Conservation (phyloP, 1,140 invertebrate species). For the Drosophila malerkotliana region DNA sequence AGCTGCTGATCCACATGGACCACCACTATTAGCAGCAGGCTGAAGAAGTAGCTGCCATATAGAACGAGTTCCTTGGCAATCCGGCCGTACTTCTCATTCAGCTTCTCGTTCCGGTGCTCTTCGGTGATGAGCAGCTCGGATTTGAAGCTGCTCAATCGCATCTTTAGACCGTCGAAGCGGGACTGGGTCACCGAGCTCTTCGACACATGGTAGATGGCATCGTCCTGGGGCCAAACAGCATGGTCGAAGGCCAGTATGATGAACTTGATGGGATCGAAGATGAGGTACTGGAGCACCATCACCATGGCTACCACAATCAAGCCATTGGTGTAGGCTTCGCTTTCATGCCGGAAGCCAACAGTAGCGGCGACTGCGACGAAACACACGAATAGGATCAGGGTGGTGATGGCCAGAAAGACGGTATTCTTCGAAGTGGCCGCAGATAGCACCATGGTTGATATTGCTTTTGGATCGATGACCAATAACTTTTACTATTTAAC, state of each 20-base stretch:
- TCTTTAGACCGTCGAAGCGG: constrained; percentile 31
- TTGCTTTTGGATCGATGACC: not conserved
- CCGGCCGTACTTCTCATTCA: constrained; percentile 50
- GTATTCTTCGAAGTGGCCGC: not conserved
- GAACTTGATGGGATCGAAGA: constrained; percentile 42
- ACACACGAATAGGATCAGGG: constrained; percentile 4
- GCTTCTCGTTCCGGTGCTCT: constrained; percentile 44
- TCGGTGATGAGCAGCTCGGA: constrained; percentile 54
- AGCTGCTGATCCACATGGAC: constrained; percentile 4
- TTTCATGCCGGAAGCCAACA: constrained; percentile 49
- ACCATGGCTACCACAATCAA: constrained; percentile 36
- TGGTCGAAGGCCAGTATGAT: constrained; percentile 37
- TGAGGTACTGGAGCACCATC: constrained; percentile 8
- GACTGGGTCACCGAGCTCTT: not conserved
- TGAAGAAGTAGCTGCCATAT: constrained; percentile 50
- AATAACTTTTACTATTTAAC: too few species aligned
- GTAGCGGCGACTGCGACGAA: not conserved
- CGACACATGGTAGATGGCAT: not conserved
- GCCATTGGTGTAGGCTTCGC: constrained; percentile 25
- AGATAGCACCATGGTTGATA: not conserved
- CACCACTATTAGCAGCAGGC: constrained; percentile 39
- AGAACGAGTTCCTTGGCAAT: constrained; percentile 53
- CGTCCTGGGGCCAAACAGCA: constrained; percentile 37
- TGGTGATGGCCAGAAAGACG: not conserved
- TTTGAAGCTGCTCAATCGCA: constrained; percentile 22